Conservation (phyloP, 2,113 vertebrate genomes). For the Atractosteus spatula region DNA sequence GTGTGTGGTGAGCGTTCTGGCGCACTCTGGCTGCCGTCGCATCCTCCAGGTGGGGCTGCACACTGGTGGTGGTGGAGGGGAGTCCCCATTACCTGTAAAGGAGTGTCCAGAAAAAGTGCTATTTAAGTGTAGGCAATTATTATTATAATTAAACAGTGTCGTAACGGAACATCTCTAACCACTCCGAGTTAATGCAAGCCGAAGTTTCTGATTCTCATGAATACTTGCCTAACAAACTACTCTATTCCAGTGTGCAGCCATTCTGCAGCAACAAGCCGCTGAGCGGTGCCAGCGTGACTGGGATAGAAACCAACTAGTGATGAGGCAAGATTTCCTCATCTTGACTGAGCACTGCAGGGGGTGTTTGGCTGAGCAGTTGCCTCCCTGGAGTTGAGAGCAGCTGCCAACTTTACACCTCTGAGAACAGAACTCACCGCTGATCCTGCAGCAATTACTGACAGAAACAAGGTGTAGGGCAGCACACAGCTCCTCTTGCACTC, state of each 20-base stretch:
- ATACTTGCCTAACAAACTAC: constrained; percentile 9
- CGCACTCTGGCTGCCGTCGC: too few relatives aligned
- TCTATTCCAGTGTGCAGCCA: constrained; percentile 4
- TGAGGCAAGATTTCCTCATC: constrained; percentile 63
- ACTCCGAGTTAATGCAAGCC: too few relatives aligned
- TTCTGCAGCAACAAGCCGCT: constrained; percentile 45
- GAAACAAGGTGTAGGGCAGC: constrained; percentile 3
- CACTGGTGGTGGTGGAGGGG: too few relatives aligned
- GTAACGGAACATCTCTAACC: too few relatives aligned
- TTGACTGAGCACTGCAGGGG: constrained; percentile 47
- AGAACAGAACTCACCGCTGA: constrained; percentile 19
- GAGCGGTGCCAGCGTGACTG: constrained; percentile 46
- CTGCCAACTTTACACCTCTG: constrained; percentile 54
- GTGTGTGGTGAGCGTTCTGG: too few relatives aligned
- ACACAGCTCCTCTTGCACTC: background rate
- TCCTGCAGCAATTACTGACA: constrained; percentile 12
- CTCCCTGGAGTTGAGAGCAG: constrained; percentile 34
- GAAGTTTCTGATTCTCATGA: constrained; percentile 1
- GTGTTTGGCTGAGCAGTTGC: constrained; percentile 45
- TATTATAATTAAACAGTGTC: too few relatives aligned
- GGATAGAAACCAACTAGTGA: constrained; percentile 56
- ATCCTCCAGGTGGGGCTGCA: too few relatives aligned
- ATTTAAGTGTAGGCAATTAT: too few relatives aligned
- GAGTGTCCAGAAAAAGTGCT: too few relatives aligned
- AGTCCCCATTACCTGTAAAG: too few relatives aligned